Conservation (phyloP, 2,888 invertebrate species). For the Tethea ocularis region DNA sequence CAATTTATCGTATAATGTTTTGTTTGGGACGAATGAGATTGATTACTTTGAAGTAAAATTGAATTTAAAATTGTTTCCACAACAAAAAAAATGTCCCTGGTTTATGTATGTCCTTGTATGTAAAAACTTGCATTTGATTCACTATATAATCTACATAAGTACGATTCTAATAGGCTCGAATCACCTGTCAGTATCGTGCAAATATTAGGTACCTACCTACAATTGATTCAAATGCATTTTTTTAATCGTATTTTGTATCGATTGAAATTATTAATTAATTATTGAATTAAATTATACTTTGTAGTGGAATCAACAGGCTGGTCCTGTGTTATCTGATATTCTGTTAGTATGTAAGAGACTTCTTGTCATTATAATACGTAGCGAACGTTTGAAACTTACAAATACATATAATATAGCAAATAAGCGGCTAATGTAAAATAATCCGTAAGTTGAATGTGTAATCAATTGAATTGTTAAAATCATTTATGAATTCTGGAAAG, state of each 20-base stretch:
- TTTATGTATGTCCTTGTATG: background rate
- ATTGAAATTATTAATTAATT: constrained; percentile 7
- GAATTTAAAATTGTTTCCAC: background rate
- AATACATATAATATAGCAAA: constrained; percentile 30
- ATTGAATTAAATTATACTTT: constrained; percentile 30
- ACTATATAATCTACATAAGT: no score
- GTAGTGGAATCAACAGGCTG: constrained; percentile 69
- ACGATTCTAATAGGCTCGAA: background rate
- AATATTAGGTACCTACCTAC: no score
- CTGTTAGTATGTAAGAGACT: constrained; percentile 38
- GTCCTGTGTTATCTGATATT: constrained; percentile 68
- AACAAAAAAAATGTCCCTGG: background rate
- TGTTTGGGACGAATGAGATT: background rate
- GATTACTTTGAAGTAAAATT: no score
- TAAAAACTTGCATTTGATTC: background rate
- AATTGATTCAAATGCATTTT: background rate
- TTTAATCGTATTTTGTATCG: background rate
- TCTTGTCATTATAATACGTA: constrained; percentile 25
- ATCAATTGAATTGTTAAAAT: constrained; percentile 78
- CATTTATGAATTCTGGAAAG: constrained; percentile 79
- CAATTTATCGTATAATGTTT: constrained; percentile 10
- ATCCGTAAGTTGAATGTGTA: constrained; percentile 54
- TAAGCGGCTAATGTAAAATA: constrained; percentile 47
- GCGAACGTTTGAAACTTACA: constrained; percentile 41
- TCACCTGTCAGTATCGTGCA: background rate